phyloP scores from a whole-genome alignment of 1,140 invertebrate genomes.

The Octopus bimaculoides region DNA sequence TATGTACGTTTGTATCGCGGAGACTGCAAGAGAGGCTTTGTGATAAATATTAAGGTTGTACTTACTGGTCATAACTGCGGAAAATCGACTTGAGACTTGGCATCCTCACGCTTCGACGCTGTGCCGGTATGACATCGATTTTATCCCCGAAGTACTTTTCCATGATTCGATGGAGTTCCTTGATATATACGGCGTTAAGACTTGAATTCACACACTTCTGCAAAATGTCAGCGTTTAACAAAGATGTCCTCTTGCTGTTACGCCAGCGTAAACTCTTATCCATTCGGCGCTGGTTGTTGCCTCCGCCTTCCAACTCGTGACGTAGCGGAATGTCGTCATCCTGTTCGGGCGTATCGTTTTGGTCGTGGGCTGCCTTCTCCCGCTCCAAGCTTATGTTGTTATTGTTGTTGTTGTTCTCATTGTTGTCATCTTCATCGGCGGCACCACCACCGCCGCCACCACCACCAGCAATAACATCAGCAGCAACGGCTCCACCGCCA shows the following conservation, averaged over 20 bases:
- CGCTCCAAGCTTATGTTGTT: neutral
- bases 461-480: neutral
- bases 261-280: neutral
- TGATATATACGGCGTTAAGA: neutral
- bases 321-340: neutral
- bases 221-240: neutral
- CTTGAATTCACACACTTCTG: neutral
- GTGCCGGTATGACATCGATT: neutral
- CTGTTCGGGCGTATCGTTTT: constrained; percentile 3
- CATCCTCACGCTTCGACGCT: neutral
- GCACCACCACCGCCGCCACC: neutral
- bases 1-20: too few relatives aligned
- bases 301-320: too few relatives aligned
- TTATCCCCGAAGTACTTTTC: constrained; percentile 1
- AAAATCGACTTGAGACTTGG: constrained; percentile 3
- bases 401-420: neutral
- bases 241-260: neutral
- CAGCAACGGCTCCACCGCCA: neutral
- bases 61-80: neutral
- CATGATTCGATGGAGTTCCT: neutral
- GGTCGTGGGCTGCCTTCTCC: neutral
- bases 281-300: neutral
- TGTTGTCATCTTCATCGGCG: neutral
- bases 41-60: too few relatives aligned
- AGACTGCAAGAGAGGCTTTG: too few relatives aligned